These are phyloP conservation scores for Puffinus mauretanicus DNA, from an alignment of 2,113 vertebrate species.

Conservation along the genomic window DNA sequence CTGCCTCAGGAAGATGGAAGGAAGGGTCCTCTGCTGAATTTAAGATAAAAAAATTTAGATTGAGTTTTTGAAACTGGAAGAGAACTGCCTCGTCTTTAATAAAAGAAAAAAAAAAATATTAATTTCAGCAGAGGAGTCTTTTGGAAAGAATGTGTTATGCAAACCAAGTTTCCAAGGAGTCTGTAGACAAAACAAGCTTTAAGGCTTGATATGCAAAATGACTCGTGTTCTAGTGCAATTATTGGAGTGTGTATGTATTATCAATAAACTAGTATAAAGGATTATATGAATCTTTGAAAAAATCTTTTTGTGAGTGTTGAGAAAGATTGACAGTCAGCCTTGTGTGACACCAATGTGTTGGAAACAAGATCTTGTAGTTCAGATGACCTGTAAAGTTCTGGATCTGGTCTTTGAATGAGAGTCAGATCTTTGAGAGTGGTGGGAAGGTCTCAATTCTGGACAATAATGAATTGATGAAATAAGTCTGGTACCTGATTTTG, in stretches of 20 bases:
- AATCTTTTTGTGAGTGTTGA: not conserved
- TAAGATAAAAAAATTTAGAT: not conserved
- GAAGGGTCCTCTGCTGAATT: not conserved
- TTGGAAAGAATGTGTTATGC: constrained; percentile 11
- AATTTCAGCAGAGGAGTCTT: not conserved
- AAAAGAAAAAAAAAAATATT: not conserved
- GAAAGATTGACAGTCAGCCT: not conserved
- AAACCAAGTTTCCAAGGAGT: constrained; percentile 39
- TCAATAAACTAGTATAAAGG: not conserved
- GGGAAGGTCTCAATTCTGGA: not conserved
- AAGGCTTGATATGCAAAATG: not conserved
- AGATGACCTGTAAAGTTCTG: not conserved
- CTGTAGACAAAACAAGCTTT: constrained; percentile 16
- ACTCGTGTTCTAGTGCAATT: not conserved
- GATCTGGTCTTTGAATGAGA: not conserved
- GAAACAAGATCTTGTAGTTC: not conserved
- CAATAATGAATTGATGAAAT: not conserved
- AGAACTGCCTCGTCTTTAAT: not conserved
- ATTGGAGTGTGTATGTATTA: not conserved
- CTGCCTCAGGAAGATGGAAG: not conserved
- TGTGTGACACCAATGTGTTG: not conserved
- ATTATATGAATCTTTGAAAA: not conserved
- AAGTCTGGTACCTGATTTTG: not conserved
- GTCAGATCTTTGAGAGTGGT: not conserved
- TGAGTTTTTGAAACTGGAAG: not conserved